Percentiles rank a stretch among this genome's conserved stretches.
These are phyloP conservation scores for Phortica magna DNA, from an alignment of 2,888 invertebrate species.

Conservation along the genomic window DNA sequence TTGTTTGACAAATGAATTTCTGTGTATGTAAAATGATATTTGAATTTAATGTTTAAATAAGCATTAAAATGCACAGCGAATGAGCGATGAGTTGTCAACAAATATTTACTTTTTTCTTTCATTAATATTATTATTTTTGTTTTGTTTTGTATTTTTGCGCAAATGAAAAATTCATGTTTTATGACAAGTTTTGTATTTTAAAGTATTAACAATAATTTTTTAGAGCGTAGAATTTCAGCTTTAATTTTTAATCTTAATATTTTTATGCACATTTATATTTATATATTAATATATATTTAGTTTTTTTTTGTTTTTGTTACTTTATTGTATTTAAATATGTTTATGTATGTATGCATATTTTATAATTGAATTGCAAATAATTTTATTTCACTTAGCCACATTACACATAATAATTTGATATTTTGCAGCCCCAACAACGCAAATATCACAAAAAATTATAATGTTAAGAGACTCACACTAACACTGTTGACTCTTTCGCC, in stretches of 20 bases:
- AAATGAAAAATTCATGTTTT: neutral
- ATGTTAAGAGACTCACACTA: too few species aligned
- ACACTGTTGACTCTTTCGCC: too few species aligned
- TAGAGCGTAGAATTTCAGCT: constrained; percentile 19
- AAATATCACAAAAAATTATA: too few species aligned
- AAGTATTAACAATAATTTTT: neutral
- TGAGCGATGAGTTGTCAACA: constrained; percentile 16
- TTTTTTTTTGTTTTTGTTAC: constrained; percentile 27
- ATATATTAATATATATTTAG: constrained; percentile 41
- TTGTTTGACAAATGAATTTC: neutral
- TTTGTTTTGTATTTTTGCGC: neutral
- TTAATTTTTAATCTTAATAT: constrained; percentile 52
- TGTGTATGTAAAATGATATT: neutral
- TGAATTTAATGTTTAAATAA: neutral
- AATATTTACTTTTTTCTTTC: too few species aligned
- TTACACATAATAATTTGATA: neutral
- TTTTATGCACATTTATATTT: constrained; percentile 67
- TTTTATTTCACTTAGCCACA: neutral
- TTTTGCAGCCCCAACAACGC: neutral
- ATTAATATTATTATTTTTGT: neutral
- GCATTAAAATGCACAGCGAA: neutral
- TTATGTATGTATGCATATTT: neutral
- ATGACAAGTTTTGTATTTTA: neutral
- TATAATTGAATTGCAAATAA: constrained; percentile 3
- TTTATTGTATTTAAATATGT: constrained; percentile 3